Conservation (phyloP, 1,140 invertebrate species). For the Lordiphosa collinella region DNA sequence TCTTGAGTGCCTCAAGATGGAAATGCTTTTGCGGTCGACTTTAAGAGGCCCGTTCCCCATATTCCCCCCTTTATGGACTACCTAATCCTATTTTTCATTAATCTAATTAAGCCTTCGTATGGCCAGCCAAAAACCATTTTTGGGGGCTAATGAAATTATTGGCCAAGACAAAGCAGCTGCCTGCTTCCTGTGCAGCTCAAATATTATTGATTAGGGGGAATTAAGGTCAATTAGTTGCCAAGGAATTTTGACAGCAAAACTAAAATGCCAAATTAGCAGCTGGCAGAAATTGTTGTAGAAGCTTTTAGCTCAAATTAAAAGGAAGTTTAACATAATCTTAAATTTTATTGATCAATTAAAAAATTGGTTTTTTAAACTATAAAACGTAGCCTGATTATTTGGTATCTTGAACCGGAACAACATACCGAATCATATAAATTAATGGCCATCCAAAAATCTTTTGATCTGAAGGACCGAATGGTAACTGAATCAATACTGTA, state of each 20-base stretch:
- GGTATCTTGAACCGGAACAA: too few species aligned
- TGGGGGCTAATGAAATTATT: slow-evolving; percentile 59
- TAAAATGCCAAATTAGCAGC: slow-evolving; percentile 20
- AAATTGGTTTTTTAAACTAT: too few species aligned
- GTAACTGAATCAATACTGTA: too few species aligned
- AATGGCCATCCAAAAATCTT: too few species aligned
- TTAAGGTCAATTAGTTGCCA: slow-evolving; percentile 56
- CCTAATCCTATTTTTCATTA: slow-evolving; percentile 58
- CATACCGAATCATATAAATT: too few species aligned
- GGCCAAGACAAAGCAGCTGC: slow-evolving; percentile 22
- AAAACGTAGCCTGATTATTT: too few species aligned
- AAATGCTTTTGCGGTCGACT: slow-evolving; percentile 23
- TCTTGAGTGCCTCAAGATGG: slow-evolving; percentile 13
- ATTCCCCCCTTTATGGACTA: slow-evolving; percentile 2
- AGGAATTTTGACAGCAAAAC: slow-evolving; percentile 41
- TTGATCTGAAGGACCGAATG: too few species aligned
- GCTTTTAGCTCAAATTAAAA: too few species aligned
- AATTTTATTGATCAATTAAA: too few species aligned
- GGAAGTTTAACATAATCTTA: too few species aligned
- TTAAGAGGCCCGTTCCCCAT: too few species aligned
- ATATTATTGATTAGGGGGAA: slow-evolving; percentile 59
- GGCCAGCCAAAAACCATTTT: slow-evolving; percentile 33
- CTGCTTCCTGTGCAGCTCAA: slow-evolving; percentile 21
- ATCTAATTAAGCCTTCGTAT: slow-evolving; percentile 50
- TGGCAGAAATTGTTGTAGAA: not conserved